Conservation (phyloP, 1,140 invertebrate genomes). For the Aleiodes sp. region DNA sequence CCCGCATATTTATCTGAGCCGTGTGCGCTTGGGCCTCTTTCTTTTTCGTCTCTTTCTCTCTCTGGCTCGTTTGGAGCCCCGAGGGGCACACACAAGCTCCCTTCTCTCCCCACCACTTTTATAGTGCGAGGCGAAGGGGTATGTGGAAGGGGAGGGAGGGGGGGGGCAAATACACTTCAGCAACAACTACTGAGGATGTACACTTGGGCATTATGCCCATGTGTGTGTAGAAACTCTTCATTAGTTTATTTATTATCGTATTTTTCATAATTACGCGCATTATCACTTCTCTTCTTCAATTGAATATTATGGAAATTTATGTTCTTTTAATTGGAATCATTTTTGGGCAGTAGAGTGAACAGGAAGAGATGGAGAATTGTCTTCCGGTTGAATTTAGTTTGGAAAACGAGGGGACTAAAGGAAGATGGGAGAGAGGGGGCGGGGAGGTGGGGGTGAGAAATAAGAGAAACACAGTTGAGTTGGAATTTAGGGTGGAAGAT, state of each 20-base stretch:
- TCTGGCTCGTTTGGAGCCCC: constrained; percentile 34
- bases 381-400: constrained; percentile 9
- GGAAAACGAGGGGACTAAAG: not conserved
- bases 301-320: too few species aligned
- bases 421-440: not conserved
- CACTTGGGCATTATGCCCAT: too few species aligned
- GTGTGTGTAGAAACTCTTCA: too few species aligned
- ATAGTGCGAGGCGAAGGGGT: constrained; percentile 50
- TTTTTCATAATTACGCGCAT: too few species aligned
- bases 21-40: not conserved
- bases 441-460: too few species aligned
- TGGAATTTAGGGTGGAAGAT: constrained; percentile 30
- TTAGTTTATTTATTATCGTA: too few species aligned
- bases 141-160: constrained; percentile 42
- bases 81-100: constrained; percentile 42
- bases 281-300: too few species aligned
- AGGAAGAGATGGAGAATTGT: not conserved
- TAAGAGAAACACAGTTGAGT: constrained; percentile 7
- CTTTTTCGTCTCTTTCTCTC: not conserved
- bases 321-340: too few species aligned
- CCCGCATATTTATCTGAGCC: constrained; percentile 66
- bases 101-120: too few species aligned
- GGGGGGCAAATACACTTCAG: constrained; percentile 38
- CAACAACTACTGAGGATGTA: too few species aligned
- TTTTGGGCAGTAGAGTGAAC: too few species aligned